phyloP scores from a whole-genome alignment of 2,113 vertebrate species.

The Apaloderma vittatum region DNA sequence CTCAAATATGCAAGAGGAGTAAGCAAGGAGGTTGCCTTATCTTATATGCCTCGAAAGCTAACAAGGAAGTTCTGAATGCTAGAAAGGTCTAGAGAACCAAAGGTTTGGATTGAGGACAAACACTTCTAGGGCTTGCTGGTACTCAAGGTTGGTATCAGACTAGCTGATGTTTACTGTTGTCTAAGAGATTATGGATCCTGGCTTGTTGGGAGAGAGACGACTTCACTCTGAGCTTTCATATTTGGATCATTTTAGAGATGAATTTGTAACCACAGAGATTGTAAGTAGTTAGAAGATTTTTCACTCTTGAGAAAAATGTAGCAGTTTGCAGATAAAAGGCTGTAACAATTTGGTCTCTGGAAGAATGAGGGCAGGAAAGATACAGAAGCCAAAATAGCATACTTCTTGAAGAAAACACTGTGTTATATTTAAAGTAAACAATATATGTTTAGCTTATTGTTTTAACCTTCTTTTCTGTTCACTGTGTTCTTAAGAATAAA shows the following conservation, averaged over 20 bases:
- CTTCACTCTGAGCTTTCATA: neutral
- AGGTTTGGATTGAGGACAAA: neutral
- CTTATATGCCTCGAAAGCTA: neutral
- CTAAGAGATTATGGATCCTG: neutral
- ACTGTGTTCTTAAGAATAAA: neutral
- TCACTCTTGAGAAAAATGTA: neutral
- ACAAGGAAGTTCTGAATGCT: neutral
- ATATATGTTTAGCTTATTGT: neutral
- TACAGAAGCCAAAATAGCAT: neutral
- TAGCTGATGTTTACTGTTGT: neutral
- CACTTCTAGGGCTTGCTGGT: neutral
- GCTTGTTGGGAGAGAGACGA: neutral
- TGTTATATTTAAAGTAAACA: neutral
- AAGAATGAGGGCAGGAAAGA: neutral
- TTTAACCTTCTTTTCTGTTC: neutral
- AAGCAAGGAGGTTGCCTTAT: neutral
- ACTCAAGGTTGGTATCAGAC: neutral
- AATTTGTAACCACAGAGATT: neutral
- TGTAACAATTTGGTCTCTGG: neutral
- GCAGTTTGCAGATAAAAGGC: neutral
- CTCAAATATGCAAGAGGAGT: neutral
- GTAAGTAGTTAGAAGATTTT: neutral
- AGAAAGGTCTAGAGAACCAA: neutral
- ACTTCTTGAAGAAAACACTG: neutral
- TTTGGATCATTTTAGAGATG: neutral